Evolutionary conservation across 2,113 vertebrate genomes (phyloP).

Genomic region (Tenrec ecaudatus): DNA sequence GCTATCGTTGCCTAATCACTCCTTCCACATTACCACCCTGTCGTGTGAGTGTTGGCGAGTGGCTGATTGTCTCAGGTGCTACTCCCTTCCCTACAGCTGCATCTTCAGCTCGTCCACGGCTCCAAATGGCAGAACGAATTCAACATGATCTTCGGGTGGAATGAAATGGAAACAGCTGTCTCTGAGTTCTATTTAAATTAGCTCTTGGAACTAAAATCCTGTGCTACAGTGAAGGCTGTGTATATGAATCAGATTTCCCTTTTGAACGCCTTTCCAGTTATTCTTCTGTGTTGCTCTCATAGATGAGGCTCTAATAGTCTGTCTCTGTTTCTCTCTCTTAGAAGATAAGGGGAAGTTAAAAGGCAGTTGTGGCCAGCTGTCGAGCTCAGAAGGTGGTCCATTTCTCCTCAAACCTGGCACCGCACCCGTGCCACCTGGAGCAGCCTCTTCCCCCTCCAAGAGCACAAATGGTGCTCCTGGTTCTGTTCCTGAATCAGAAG

Average conservation of each 20-base stretch:
- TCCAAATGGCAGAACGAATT: constrained; percentile 1
- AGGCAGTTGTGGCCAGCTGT: constrained; percentile 76
- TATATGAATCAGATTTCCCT: constrained; percentile 5
- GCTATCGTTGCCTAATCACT: constrained; percentile 6
- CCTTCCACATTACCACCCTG: not conserved
- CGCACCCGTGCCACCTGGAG: constrained; percentile 65
- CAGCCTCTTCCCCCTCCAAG: constrained; percentile 83
- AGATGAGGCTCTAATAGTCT: not conserved
- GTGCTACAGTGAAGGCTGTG: not conserved
- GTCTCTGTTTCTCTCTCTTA: constrained; percentile 76
- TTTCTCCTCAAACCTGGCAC: constrained; percentile 84
- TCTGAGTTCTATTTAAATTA: constrained; percentile 32
- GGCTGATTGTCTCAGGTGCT: constrained; percentile 1
- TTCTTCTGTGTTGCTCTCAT: not conserved
- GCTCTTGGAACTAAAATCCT: constrained; percentile 8
- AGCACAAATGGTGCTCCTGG: constrained; percentile 85
- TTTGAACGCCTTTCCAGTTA: constrained; percentile 4
- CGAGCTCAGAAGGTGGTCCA: constrained; percentile 78
- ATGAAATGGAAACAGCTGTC: not conserved
- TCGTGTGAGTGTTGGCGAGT: not conserved
- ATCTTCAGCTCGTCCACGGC: not conserved
- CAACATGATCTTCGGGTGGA: not conserved
- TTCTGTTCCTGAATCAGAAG: constrained; percentile 91
- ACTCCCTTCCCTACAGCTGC: not conserved
- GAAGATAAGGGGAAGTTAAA: constrained; percentile 87